Base-by-base conservation (phyloP, 2,797 vertebrate species). In the Heterohyrax brucei region DNA sequence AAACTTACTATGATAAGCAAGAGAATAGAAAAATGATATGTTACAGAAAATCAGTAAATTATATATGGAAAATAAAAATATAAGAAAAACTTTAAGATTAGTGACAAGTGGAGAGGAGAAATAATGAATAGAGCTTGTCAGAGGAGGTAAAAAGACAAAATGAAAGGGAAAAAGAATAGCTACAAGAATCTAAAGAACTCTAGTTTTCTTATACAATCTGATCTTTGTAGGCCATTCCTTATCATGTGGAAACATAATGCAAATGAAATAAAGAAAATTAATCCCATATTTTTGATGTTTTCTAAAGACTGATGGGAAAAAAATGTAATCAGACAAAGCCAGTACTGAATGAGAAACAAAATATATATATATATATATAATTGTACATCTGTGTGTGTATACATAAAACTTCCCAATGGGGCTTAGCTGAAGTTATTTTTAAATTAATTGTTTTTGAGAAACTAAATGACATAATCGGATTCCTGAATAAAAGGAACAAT, bases 1-100 rank as follows among this genome's bases (percentile, higher is more conserved):
- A 86, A 76, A 26, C 14, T 7, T 81, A 79, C 19, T 85, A 8
- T 86, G 95, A 26, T 66, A 86, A 78, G 64, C n/a, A 88, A 84
- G 39, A 59, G 19, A 61, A 66, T 53, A 94, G 22, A 87, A 64
- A 64, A 77, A 18, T 72, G n/a, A 80, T 4, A 9, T 6, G 14
- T 1, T 44, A 59, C 18, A 93, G 39, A 83, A 76, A 87, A 48
- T 48, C 30, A 75, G 16, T 76, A 85, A 12, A 61, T 81, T 95
- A 28, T 44, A 89, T 89, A 84, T n/a, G 76, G 50, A 44, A 82
- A 56, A 21, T 77, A 44, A 77, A 94, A 86, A 13, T 10, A 46
- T n/a, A 78, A 61, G 62, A 70, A 72, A 44, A 82, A 30, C 2
- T 48, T 59, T 59, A 50, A 56, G 83, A 75, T 44, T 59, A 81